phyloP scores from a whole-genome alignment of 53 echinoderm and acorn worm genomes.

The Holothuria scabra region DNA sequence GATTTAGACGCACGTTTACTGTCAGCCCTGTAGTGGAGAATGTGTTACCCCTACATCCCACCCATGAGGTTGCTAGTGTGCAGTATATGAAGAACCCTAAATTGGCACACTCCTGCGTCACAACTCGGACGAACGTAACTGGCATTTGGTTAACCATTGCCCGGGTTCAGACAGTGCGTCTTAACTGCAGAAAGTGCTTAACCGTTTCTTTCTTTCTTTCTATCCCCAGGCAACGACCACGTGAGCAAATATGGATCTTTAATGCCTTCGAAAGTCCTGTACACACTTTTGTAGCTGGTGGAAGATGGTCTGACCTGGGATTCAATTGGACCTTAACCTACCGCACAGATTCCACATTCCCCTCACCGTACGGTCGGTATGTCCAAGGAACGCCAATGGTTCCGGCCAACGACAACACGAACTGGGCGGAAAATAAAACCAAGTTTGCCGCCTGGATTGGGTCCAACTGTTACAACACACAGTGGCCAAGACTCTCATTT shows the following conservation, averaged over 20 bases:
- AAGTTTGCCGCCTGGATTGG: slow-evolving; percentile 39
- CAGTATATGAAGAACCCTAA: too few species aligned
- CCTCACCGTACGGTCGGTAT: slow-evolving; percentile 31
- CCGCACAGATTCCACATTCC: slow-evolving; percentile 26
- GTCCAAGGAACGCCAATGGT: background rate
- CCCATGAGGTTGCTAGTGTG: too few species aligned
- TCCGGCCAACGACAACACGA: background rate
- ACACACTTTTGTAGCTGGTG: background rate
- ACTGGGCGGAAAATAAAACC: slow-evolving; percentile 34
- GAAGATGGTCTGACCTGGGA: background rate
- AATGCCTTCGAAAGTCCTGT: slow-evolving; percentile 28
- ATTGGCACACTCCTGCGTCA: too few species aligned
- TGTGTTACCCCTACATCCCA: too few species aligned
- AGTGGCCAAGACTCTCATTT: slow-evolving; percentile 16
- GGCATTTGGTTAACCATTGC: too few species aligned
- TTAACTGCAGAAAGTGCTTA: too few species aligned
- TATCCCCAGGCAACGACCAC: background rate
- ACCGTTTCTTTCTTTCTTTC: too few species aligned
- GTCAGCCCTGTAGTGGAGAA: too few species aligned
- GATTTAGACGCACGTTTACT: too few species aligned
- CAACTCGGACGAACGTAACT: too few species aligned
- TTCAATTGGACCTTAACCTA: slow-evolving; percentile 39
- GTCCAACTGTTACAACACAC: slow-evolving; percentile 33
- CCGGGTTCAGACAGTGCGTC: too few species aligned
- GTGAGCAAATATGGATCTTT: slow-evolving; percentile 23